Base-by-base conservation (phyloP, 2,113 vertebrate genomes). In the Scopus umbretta region DNA sequence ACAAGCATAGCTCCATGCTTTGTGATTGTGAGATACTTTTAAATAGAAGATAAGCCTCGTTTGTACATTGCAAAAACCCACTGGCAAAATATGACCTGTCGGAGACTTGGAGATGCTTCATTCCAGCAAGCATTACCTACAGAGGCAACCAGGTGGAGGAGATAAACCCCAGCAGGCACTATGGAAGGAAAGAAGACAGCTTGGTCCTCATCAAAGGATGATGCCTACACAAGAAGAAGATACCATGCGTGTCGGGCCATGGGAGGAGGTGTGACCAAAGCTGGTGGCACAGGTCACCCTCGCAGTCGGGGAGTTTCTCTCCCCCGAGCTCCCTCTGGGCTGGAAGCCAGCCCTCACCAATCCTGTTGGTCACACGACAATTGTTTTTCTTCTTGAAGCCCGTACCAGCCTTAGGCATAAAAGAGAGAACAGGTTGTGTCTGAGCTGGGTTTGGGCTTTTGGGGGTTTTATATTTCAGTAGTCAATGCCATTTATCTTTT, bases 191-290 rank as follows among this genome's bases (percentile, higher is more conserved):
- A 65, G n/a, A 38, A 27, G 13, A n/a, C 55, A 43, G 14, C 27
- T 87, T 26, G 43, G 38, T 38, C 83, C 16, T 65, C 13, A 7
- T 49, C 30, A 63, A 53, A 49, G 62, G 14, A 40, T 68, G 53
- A 47, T 62, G 10, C 22, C 50, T 59, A 6, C 7, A 7, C 19
- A 50, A 55, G 56, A 75, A 40, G 29, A 62, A 26, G 90, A 45
- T 38, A 11, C 22, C 2, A 1, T 13, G n/a, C 0, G 0, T 49
- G 26, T 34, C 3, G 2, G 15, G 22, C 72, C 18, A 3, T 32
- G 32, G 32, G 40, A 80, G 49, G 43, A 67, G 22, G 21, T 23
- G n/a, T 30, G 22, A 29, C 36, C 53, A 58, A 32, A 87, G 20
- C 18, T 72, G 30, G 43, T 79, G 34, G 36, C 34, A 27, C 40